A percentile compares a stretch with the other conserved stretches of the same genome.
phyloP scores from a whole-genome alignment of 2,888 invertebrate species.

The Cheilosia pagana region DNA sequence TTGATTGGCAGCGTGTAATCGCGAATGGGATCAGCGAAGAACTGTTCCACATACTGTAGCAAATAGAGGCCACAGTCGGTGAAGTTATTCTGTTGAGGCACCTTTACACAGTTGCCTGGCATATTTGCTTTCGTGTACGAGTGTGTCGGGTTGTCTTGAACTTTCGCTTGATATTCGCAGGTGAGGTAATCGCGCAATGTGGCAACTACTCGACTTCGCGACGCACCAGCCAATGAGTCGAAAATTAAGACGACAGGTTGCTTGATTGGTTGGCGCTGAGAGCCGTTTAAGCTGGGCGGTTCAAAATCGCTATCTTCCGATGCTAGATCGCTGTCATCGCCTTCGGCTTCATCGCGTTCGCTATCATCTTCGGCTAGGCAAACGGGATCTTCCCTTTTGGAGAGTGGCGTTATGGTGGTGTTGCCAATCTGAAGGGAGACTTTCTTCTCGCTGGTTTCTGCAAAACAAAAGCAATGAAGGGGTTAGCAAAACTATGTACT shows the following conservation, averaged over 20 bases:
- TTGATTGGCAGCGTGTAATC: constrained; percentile 93
- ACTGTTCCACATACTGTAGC: constrained; percentile 97
- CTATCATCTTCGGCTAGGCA: constrained; percentile 90
- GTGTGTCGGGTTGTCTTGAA: constrained; percentile 85
- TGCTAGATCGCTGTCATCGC: constrained; percentile 90
- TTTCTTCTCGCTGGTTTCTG: constrained; percentile 83
- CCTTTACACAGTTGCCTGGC: constrained; percentile 93
- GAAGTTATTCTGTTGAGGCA: constrained; percentile 99
- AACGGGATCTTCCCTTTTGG: constrained; percentile 85
- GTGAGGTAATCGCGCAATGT: constrained; percentile 96
- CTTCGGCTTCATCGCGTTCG: constrained; percentile 91
- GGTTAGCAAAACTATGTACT: not conserved
- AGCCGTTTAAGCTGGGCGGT: constrained; percentile 76
- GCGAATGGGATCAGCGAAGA: constrained; percentile 93
- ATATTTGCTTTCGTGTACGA: constrained; percentile 92
- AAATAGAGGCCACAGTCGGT: constrained; percentile 98
- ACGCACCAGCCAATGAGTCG: constrained; percentile 94
- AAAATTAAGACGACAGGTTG: constrained; percentile 96
- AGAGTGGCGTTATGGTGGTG: constrained; percentile 86
- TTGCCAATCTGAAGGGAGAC: constrained; percentile 87
- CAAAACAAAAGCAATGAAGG: constrained; percentile 8
- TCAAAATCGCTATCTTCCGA: constrained; percentile 83
- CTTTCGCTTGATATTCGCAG: constrained; percentile 92
- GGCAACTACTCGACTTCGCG: constrained; percentile 92
- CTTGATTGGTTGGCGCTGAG: constrained; percentile 78